A percentile compares a stretch with the other conserved stretches of the same genome.
Conservation (phyloP, 2,888 invertebrate genomes). For the Xestia ashworthii region DNA sequence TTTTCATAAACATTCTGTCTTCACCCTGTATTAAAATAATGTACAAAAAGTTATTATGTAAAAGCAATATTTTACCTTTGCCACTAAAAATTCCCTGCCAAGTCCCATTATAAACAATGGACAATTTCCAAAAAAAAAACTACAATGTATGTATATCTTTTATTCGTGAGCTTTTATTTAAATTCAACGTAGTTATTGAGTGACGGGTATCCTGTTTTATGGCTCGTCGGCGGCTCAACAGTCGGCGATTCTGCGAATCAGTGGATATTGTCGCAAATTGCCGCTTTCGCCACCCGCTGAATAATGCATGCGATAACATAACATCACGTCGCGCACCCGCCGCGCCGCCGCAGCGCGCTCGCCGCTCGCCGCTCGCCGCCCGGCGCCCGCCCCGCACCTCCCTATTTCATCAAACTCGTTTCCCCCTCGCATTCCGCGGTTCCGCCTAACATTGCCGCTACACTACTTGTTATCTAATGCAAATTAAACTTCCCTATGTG, state of each 20-base stretch:
- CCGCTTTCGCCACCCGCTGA: constrained; percentile 90
- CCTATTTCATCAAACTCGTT: constrained; percentile 74
- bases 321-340: constrained; percentile 85
- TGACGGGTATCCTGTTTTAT: constrained; percentile 88
- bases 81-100: constrained; percentile 38
- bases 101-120: constrained; percentile 59
- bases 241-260: constrained; percentile 88
- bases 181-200: constrained; percentile 86
- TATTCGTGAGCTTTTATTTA: constrained; percentile 81
- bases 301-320: constrained; percentile 90
- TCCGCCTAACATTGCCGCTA: constrained; percentile 73
- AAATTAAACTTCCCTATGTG: constrained; percentile 76
- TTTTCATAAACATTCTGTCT: constrained; percentile 49
- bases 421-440: constrained; percentile 74
- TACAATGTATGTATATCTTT: constrained; percentile 56
- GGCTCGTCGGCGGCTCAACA: constrained; percentile 86
- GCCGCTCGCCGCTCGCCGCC: constrained; percentile 68
- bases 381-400: constrained; percentile 68
- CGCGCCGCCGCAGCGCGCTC: constrained; percentile 69
- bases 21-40: constrained; percentile 39
- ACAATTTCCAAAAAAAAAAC: constrained; percentile 59
- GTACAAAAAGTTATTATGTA: constrained; percentile 44
- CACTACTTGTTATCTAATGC: constrained; percentile 77
- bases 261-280: constrained; percentile 91
- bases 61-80: constrained; percentile 41